Conservation (phyloP, 2,888 invertebrate species). For the Calameuta filiformis region DNA sequence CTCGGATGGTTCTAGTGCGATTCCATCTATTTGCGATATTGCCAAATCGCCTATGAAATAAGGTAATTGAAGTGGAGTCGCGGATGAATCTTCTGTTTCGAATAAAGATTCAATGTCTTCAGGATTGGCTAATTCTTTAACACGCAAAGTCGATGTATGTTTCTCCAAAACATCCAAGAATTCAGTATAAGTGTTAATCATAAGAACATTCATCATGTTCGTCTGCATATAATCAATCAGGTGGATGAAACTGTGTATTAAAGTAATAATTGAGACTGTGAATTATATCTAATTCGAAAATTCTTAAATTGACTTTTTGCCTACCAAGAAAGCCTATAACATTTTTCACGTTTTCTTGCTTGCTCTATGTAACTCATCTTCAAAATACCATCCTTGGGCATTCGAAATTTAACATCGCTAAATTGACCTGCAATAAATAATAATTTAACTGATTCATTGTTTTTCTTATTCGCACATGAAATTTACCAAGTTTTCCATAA, state of each 20-base stretch:
- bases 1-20: slow-evolving; percentile 73
- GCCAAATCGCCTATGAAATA: slow-evolving; percentile 73
- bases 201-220: slow-evolving; percentile 75
- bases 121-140: not conserved
- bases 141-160: slow-evolving; percentile 61
- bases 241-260: slow-evolving; percentile 73
- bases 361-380: slow-evolving; percentile 90
- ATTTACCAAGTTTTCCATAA: slow-evolving; percentile 49
- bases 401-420: slow-evolving; percentile 41
- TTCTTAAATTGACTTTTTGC: not conserved
- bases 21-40: slow-evolving; percentile 52
- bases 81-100: not conserved
- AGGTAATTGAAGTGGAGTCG: slow-evolving; percentile 69
- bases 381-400: slow-evolving; percentile 50
- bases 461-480: not conserved
- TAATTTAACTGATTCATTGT: not conserved
- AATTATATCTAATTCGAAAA: not conserved
- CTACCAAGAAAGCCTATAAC: slow-evolving; percentile 82
- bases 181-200: slow-evolving; percentile 73
- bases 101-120: not conserved
- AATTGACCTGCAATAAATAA: slow-evolving; percentile 31
- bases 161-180: slow-evolving; percentile 70
- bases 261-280: not conserved
- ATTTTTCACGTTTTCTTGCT: slow-evolving; percentile 84
- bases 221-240: slow-evolving; percentile 79